Evolutionary conservation across 1,140 invertebrate species (phyloP), one percentile per base, ranked within the genome.

Genomic region (Hormaphis cornu): DNA sequence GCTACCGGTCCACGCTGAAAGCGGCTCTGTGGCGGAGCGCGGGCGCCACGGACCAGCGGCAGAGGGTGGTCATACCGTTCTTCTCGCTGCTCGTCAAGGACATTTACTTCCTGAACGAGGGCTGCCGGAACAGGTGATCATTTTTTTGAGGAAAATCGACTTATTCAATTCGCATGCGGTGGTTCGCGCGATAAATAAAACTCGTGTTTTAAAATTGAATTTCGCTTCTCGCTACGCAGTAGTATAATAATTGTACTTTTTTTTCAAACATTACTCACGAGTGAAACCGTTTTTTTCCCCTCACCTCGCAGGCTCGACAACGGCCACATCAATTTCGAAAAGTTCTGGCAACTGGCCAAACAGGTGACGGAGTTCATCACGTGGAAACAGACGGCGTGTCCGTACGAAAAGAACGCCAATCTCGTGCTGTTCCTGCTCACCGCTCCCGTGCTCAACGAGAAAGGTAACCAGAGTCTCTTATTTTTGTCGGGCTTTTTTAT

Each of bases 1-100:
- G 88, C 77, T 95, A 95, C 78, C 81, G 91, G 63, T 91, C 89
- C 42, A 93, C 90, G 33, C 78, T 95, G 70, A 93, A 93, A 76
- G 91, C 91, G 69, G 91, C 91, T 16, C 89, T 93, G 83, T 93
- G 91, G 91, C 81, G 91, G 74, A 91, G 89, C 16, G 87, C 90
- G 71, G 89, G 89, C 28, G 89, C 90, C 71, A 89, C 86, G 20
- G 89, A 91, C 74, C 88, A 91, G 75, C 81, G 87, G 70, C 89
- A 93, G 79, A 84, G 87, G 78, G 91, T 93, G 76, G 89, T 94
- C 74, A 91, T 95, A 74, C 91, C 91, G 72, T 95, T 95, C 81
- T 94, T 95, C 81, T 93, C 89, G 78, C 82, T 95, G 56, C 84
- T 95, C 74, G 89, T 95, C 73, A 94, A 94, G 80, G 91, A 95